Conservation (phyloP, 2,888 invertebrate genomes). For the Oscheius sp. region DNA sequence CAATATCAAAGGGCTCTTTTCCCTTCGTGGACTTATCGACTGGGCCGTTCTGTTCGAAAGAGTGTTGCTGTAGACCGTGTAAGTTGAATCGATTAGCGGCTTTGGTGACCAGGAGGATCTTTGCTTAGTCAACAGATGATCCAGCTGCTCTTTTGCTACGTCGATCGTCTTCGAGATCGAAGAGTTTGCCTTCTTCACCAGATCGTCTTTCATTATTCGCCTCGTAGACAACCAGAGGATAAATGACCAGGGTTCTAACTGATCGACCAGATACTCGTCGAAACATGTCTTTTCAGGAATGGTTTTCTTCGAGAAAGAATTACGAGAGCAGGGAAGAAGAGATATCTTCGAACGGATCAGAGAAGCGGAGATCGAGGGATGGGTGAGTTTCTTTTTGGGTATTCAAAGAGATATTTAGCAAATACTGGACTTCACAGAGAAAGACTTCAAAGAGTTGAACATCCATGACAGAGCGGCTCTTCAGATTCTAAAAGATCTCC, state of each 20-base stretch:
- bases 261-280: background rate
- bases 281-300: background rate
- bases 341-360: background rate
- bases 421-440: slow-evolving; percentile 16
- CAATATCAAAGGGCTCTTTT: background rate
- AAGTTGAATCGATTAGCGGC: background rate
- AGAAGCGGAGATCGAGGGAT: slow-evolving; percentile 9
- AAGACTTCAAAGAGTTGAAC: slow-evolving; percentile 29
- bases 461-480: slow-evolving; percentile 1
- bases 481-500: slow-evolving; percentile 14
- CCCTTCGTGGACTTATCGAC: background rate
- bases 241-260: too few species aligned
- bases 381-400: background rate
- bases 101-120: background rate
- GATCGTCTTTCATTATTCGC: background rate
- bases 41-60: background rate
- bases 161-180: background rate
- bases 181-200: background rate
- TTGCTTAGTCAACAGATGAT: background rate
- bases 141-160: background rate
- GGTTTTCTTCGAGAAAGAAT: background rate
- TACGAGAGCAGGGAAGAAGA: background rate
- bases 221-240: background rate
- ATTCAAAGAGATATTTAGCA: slow-evolving; percentile 5
- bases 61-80: slow-evolving; percentile 13